phyloP scores from a whole-genome alignment of 2,888 invertebrate species.

The Clistopyga incitator region DNA sequence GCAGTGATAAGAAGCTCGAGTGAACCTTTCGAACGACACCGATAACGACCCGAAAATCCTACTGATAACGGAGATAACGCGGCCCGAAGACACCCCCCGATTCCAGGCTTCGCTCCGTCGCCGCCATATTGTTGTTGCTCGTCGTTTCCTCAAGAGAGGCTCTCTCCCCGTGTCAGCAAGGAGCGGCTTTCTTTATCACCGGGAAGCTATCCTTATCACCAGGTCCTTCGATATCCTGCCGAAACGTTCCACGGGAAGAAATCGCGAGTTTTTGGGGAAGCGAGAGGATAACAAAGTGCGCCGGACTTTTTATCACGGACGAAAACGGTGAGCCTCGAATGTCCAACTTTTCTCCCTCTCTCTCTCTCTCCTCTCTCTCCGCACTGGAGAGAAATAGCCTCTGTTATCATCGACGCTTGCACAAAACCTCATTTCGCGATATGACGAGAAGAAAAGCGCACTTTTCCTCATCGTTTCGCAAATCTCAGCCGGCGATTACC shows the following conservation, averaged over 20 bases:
- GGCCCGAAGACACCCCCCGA: neutral
- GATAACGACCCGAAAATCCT: neutral
- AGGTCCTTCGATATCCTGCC: neutral
- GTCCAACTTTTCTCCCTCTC: conserved; percentile 11
- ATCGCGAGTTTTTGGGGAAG: neutral
- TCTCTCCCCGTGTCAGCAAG: conserved; percentile 50
- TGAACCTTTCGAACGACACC: neutral
- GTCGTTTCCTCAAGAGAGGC: conserved; percentile 44
- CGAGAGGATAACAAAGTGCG: conserved; percentile 12
- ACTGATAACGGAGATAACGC: conserved; percentile 1
- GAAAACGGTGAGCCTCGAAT: conserved; percentile 18
- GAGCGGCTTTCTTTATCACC: conserved; percentile 61
- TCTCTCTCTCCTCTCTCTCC: neutral
- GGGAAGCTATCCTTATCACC: neutral
- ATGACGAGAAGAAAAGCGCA: neutral
- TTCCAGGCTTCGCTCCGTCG: conserved; percentile 19
- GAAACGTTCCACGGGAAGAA: neutral
- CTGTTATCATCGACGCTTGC: neutral
- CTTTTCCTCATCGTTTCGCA: neutral
- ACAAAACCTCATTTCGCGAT: neutral
- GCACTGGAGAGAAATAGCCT: conserved; percentile 1
- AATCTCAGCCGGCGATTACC: neutral
- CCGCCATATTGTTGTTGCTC: conserved; percentile 67
- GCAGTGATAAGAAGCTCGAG: neutral
- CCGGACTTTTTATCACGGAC: conserved; percentile 9